A percentile compares a stretch with the other conserved stretches of the same genome.
Conservation (phyloP, 1,140 invertebrate species). For the Drosophila kikkawai region DNA sequence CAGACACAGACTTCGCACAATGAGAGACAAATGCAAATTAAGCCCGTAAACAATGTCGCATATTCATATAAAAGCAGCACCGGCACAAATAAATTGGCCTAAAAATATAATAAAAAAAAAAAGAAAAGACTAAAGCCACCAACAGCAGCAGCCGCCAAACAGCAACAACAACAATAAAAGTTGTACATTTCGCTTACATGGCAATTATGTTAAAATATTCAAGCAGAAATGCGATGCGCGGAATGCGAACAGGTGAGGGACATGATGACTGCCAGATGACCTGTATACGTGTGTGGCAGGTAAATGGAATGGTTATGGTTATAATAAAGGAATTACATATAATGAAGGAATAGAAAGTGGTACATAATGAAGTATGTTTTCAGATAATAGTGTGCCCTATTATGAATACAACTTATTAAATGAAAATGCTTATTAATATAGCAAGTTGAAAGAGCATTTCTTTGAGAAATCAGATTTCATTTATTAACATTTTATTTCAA, state of each 20-base stretch:
- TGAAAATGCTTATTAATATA: not conserved
- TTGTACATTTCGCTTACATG: constrained; percentile 61
- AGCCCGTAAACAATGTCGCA: constrained; percentile 57
- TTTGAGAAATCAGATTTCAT: not conserved
- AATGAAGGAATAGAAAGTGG: not conserved
- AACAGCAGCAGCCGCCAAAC: constrained; percentile 17
- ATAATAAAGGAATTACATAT: constrained; percentile 21
- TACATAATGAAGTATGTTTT: not conserved
- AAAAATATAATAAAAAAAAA: constrained; percentile 39
- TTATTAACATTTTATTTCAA: not conserved
- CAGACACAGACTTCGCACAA: constrained; percentile 32
- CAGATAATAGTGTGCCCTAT: not conserved
- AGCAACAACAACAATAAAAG: constrained; percentile 42
- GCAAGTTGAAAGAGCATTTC: not conserved
- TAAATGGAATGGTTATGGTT: constrained; percentile 4
- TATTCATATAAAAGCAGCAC: constrained; percentile 42
- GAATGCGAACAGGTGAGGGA: constrained; percentile 33
- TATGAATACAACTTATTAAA: not conserved
- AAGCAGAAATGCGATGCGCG: constrained; percentile 24
- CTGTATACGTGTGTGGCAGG: constrained; percentile 12
- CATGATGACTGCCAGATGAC: constrained; percentile 35
- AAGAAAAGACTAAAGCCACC: constrained; percentile 4
- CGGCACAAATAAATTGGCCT: constrained; percentile 58
- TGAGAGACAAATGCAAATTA: constrained; percentile 65
- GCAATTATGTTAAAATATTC: constrained; percentile 60